These are phyloP conservation scores for Daboia siamensis DNA, from an alignment of 2,113 vertebrate species.

Conservation along the genomic window DNA sequence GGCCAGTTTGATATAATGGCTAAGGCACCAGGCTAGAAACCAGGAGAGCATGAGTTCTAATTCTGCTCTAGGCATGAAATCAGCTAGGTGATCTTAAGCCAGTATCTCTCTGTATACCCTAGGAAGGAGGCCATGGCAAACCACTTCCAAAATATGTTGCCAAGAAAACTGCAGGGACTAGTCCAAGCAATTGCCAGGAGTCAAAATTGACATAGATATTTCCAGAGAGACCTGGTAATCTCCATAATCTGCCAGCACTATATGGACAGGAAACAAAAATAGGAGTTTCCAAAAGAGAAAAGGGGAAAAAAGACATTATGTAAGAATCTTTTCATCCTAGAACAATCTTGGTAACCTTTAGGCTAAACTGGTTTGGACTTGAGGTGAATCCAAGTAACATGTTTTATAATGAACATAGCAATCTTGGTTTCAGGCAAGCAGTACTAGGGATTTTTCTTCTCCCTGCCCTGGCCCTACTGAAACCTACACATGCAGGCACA, in stretches of 20 bases:
- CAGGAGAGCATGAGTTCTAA: neutral
- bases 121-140: neutral
- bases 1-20: neutral
- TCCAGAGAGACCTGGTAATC: neutral
- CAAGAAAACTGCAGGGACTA: neutral
- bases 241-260: neutral
- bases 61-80: neutral
- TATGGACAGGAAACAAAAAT: neutral
- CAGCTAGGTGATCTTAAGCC: neutral
- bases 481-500: neutral
- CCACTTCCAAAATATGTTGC: neutral
- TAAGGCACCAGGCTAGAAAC: neutral
- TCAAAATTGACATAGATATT: neutral
- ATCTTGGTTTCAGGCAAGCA: neutral
- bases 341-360: neutral
- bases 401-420: neutral
- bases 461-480: neutral
- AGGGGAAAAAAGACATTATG: neutral
- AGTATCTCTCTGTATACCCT: neutral
- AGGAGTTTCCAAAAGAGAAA: neutral
- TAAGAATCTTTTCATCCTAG: neutral
- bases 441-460: neutral
- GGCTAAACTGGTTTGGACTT: neutral
- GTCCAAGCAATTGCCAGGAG: neutral
- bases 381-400: neutral